Base-by-base conservation (phyloP, 2,888 invertebrate species). In the Acanthosoma haemorrhoidale region DNA sequence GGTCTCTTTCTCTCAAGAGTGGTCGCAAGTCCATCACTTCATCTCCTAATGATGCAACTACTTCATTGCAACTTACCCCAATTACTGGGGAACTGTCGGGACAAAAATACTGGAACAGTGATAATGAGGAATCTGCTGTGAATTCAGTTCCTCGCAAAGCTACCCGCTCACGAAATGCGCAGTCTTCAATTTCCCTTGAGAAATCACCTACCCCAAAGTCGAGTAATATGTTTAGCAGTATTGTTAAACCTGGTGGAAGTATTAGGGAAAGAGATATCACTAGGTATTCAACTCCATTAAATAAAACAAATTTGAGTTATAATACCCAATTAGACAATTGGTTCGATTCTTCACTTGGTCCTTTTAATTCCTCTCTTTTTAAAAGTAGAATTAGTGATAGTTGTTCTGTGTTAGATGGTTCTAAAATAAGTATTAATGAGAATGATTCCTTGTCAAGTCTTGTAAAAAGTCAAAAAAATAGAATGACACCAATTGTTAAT, bases 1-100 rank as follows among this genome's bases (percentile, higher is more conserved):
- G 51, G 18, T 67, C 67, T 34, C 36, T 67, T 4, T 43, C 67
- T 11, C 34, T 67, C 8, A 51, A 67, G 25, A 31, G n/a, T 34
- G 57, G 16, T 16, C 41, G 34, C 16, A 34, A 16, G 13, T 31
- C 41, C 18, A n/a, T n/a, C n/a, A 43, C 57, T 21, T 16, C 21
- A 21, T 34, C 36, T 16, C 34, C 15, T 25, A 32, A 31, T 18
- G 36, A n/a, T 4, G 18, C n/a, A 13, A 39, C 36, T 11, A 34
- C n/a, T 21, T 18, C 34, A 25, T 18, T 8, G 25, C 18, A 8
- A 18, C 5, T 18, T 11, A 43, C 9, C n/a, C 63, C 32, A 11
- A 25, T 0, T 2, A 31, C 63, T 9, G 18, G 36, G 32, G 36
- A 32, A 16, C 13, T 5, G 13, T 51, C 51, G n/a, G n/a, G n/a